These are phyloP conservation scores for Mechanitis mazaeus DNA, from an alignment of 2,888 invertebrate genomes.

Conservation along the genomic window DNA sequence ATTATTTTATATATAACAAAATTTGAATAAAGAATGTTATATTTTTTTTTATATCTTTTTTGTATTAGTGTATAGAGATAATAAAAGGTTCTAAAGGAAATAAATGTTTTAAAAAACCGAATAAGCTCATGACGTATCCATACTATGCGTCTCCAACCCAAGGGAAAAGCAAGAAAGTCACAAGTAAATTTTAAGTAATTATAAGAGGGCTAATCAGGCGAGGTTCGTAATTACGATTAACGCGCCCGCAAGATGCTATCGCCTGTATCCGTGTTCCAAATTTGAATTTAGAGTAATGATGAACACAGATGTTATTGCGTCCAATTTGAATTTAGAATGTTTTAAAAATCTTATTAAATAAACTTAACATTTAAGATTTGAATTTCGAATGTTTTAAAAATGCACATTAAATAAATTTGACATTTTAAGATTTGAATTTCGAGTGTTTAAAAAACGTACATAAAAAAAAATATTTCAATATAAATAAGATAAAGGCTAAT, in stretches of 20 bases:
- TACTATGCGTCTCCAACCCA: constrained; percentile 22
- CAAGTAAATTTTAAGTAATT: constrained; percentile 69
- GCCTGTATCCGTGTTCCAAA: constrained; percentile 19
- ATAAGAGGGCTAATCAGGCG: constrained; percentile 55
- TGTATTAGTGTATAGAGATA: background rate
- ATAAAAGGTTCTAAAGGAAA: background rate
- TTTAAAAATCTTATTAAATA: too few species aligned
- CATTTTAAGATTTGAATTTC: too few species aligned
- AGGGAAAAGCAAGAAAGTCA: constrained; percentile 48
- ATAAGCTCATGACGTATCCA: constrained; percentile 34
- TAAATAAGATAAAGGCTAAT: too few species aligned
- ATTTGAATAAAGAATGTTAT: background rate
- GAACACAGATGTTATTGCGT: constrained; percentile 11
- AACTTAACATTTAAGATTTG: too few species aligned
- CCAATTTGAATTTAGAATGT: background rate
- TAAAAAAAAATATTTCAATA: too few species aligned
- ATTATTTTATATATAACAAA: background rate
- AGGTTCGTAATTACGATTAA: constrained; percentile 58
- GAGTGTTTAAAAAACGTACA: too few species aligned
- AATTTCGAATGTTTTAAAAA: too few species aligned
- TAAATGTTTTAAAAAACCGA: background rate
- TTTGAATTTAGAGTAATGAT: constrained; percentile 23
- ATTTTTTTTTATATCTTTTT: background rate
- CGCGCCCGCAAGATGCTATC: constrained; percentile 32
- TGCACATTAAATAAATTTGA: too few species aligned